phyloP scores from a whole-genome alignment of 2,888 invertebrate genomes.

The Stramonita haemastoma region DNA sequence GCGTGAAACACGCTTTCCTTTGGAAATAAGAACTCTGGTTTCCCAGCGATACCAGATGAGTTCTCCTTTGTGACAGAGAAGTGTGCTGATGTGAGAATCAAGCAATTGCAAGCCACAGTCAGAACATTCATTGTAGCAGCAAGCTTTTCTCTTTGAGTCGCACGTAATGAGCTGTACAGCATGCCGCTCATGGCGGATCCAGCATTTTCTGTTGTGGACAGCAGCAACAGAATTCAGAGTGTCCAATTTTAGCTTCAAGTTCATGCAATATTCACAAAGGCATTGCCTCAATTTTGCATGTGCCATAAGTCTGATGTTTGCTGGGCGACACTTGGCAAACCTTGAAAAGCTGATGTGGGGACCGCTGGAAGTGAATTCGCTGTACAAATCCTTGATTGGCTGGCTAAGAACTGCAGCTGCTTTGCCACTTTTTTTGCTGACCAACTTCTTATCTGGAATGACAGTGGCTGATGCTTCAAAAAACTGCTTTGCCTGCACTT shows the following conservation, averaged over 20 bases:
- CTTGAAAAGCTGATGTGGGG: neutral
- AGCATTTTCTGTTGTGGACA: neutral
- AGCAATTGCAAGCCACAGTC: neutral
- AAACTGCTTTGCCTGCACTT: neutral
- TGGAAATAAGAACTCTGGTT: neutral
- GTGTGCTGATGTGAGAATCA: neutral
- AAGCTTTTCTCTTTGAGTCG: neutral
- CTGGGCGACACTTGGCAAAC: constrained; percentile 21
- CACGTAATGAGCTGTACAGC: neutral
- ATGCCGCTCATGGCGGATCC: neutral
- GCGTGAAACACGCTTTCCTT: neutral
- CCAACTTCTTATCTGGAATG: constrained; percentile 22
- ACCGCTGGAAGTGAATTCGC: neutral
- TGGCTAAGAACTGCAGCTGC: neutral
- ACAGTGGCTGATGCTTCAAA: neutral
- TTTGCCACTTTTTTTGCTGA: constrained; percentile 1
- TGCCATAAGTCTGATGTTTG: neutral
- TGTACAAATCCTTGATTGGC: neutral
- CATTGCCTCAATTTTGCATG: constrained; percentile 25
- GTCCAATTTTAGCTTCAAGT: neutral
- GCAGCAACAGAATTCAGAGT: neutral
- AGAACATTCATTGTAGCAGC: neutral
- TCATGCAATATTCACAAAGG: constrained; percentile 10
- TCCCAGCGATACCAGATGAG: neutral
- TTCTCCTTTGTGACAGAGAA: neutral